Conservation (phyloP, 2,113 vertebrate genomes). For the Chroicocephalus ridibundus region DNA sequence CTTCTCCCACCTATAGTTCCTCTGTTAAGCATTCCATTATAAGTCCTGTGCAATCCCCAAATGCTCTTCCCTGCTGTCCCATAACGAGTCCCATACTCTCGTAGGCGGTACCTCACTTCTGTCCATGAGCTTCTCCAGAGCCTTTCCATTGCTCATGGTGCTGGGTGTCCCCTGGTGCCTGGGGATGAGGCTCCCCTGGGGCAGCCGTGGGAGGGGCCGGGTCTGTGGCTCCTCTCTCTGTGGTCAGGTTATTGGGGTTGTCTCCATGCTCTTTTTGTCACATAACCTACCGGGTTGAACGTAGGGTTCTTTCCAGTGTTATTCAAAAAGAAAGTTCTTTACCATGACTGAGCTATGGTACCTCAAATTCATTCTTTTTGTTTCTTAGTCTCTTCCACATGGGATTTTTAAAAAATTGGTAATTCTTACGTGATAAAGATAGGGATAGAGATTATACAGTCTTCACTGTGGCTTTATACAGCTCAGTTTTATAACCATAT, state of each 20-base stretch:
- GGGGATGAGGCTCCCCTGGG: neutral
- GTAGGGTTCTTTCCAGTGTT: neutral
- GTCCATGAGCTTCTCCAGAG: neutral
- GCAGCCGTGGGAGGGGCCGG: neutral
- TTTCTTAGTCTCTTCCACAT: neutral
- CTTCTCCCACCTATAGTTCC: neutral
- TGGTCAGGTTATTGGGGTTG: neutral
- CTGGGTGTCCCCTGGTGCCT: neutral
- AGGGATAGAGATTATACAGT: neutral
- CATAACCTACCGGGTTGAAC: neutral
- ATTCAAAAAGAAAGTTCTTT: neutral
- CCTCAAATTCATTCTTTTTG: neutral
- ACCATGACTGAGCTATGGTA: neutral
- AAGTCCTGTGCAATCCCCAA: neutral
- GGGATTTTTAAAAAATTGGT: too few relatives aligned
- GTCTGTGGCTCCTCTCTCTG: neutral
- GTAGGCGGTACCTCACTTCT: neutral
- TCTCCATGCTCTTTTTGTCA: neutral
- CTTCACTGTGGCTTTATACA: neutral
- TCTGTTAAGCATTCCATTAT: neutral
- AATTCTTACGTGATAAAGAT: neutral
- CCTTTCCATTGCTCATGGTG: neutral
- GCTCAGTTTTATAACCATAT: conserved; percentile 8
- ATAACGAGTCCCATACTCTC: neutral
- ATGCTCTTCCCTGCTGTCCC: neutral